Conservation (phyloP, 1,140 invertebrate species). For the Anoplolepis gracilipes region DNA sequence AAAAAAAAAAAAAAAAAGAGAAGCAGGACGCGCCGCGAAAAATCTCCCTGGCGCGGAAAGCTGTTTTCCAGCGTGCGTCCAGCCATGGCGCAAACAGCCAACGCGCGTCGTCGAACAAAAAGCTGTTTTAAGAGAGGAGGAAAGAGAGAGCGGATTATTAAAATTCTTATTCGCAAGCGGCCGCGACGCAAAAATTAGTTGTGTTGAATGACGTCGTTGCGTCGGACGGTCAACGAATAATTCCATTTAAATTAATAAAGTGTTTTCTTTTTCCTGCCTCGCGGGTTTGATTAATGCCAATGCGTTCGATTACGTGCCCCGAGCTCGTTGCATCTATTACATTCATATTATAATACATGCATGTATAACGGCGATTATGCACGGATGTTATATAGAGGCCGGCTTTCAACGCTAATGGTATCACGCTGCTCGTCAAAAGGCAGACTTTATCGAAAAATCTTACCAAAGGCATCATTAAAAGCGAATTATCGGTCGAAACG, state of each 20-base stretch:
- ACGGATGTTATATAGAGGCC: background rate
- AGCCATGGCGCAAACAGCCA: conserved; percentile 31
- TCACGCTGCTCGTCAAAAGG: background rate
- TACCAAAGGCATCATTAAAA: background rate
- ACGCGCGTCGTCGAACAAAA: background rate
- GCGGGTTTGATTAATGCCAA: background rate
- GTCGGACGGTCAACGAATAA: background rate
- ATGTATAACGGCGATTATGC: background rate
- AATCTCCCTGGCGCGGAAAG: conserved; percentile 45
- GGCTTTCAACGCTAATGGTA: conserved; percentile 23
- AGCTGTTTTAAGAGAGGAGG: conserved; percentile 24
- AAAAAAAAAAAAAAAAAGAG: conserved; percentile 23
- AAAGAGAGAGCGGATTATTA: conserved; percentile 1
- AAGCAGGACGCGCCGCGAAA: background rate
- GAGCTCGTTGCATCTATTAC: background rate
- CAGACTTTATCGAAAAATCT: conserved; percentile 3
- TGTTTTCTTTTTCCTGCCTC: background rate
- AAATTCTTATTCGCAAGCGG: conserved; percentile 22
- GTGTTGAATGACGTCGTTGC: background rate
- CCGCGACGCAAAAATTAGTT: conserved; percentile 17
- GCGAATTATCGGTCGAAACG: background rate
- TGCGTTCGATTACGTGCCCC: background rate
- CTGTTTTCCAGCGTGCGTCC: conserved; percentile 30
- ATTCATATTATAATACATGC: background rate
- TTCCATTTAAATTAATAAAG: background rate